These are phyloP conservation scores for Trichoplusia ni DNA, from an alignment of 1,140 invertebrate genomes.

Conservation along the genomic window DNA sequence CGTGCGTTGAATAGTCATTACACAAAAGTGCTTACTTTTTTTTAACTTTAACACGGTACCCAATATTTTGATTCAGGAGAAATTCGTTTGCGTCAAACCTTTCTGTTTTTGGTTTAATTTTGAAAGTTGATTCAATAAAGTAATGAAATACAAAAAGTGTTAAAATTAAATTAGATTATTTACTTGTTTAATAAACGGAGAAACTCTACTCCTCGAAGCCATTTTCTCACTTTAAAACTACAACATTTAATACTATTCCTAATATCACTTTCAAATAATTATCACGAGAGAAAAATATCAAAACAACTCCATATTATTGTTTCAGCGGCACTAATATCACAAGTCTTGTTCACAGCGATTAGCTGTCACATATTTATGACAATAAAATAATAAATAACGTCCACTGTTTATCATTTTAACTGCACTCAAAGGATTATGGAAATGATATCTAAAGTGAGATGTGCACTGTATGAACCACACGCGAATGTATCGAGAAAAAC, in stretches of 20 bases:
- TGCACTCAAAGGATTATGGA: slow-evolving; percentile 31
- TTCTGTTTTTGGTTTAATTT: no score
- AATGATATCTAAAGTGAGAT: slow-evolving; percentile 22
- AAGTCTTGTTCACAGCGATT: not conserved
- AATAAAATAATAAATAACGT: slow-evolving; percentile 19
- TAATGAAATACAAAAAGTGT: no score
- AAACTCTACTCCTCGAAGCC: slow-evolving; percentile 1
- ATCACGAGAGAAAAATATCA: slow-evolving; percentile 11
- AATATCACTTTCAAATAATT: not conserved
- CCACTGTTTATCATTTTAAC: slow-evolving; percentile 17
- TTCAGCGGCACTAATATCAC: not conserved
- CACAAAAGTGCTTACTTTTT: no score
- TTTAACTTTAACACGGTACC: no score
- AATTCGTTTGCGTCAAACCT: no score
- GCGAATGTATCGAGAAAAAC: not conserved
- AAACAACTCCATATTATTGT: not conserved
- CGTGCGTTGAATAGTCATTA: no score
- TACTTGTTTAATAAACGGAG: slow-evolving; percentile 30
- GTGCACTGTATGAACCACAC: not conserved
- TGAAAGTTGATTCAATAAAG: no score
- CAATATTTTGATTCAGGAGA: no score
- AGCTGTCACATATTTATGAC: slow-evolving; percentile 6
- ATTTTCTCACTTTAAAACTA: not conserved
- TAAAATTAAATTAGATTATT: not conserved
- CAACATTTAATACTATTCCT: not conserved